Percentiles rank a stretch among this genome's conserved stretches.
Evolutionary conservation across 2,797 vertebrate species (phyloP).

Genomic region (Megalops cyprinoides): DNA sequence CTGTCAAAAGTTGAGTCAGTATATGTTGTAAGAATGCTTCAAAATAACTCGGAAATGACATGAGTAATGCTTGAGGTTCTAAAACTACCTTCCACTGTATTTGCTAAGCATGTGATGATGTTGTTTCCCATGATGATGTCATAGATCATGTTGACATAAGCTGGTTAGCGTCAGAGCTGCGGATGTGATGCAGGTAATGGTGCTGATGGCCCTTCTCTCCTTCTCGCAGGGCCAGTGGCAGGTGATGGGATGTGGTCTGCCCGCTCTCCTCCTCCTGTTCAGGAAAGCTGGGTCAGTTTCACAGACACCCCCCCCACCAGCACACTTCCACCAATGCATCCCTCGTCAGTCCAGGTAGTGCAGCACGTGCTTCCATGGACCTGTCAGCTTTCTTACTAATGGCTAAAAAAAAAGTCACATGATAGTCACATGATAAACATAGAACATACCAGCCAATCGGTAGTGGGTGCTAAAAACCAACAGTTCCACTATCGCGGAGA

Average conservation of each 20-base stretch:
- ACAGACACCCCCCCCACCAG: conserved; percentile 97
- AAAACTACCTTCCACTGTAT: too few relatives aligned
- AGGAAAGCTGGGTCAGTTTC: conserved; percentile 99
- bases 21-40: not conserved
- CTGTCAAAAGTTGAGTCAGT: not conserved
- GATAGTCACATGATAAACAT: not conserved
- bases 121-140: too few relatives aligned
- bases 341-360: conserved; percentile 93
- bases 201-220: too few relatives aligned
- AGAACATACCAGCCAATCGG: not conserved
- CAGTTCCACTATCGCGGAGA: not conserved
- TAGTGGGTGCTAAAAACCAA: not conserved
- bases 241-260: conserved; percentile 91
- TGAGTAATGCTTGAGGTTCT: too few relatives aligned
- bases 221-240: conserved; percentile 79
- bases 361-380: conserved; percentile 7
- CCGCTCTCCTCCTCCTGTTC: conserved; percentile 91
- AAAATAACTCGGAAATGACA: too few relatives aligned
- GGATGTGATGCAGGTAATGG: too few relatives aligned
- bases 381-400: conserved; percentile 25
- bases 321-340: conserved; percentile 92
- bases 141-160: too few relatives aligned
- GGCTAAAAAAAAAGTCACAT: not conserved
- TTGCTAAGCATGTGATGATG: not conserved
- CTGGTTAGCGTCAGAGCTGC: too few relatives aligned